Evolutionary conservation across 2,113 vertebrate genomes (phyloP), one percentile per base, ranked within the genome.

Genomic region (Bujurquina vittata): DNA sequence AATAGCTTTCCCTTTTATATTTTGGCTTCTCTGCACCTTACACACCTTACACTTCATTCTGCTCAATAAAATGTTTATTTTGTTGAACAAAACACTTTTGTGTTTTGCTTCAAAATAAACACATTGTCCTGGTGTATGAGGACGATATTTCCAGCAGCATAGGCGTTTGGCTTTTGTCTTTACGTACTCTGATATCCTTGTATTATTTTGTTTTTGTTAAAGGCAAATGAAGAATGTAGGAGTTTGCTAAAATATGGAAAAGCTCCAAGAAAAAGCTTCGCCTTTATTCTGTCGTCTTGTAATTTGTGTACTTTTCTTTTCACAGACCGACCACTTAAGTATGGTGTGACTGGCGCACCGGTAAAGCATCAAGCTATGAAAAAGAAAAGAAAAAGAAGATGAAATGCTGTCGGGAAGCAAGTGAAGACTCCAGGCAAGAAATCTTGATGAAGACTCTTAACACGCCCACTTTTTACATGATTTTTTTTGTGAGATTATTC

Each of bases 241-340:
- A 40, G 37, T 40, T 40, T 43, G 40, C 4, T 4, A 14, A 43
- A 43, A 43, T 43, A 43, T 14, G 10, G 11, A 43, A 69, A 69
- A 67, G 63, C 63, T 46, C 9, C 17, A 10, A 3, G 20, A 29
- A 49, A 69, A 29, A 11, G 3, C 17, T 72, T 43, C 29, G 20
- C 26, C 20, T 72, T 31, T 69, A 52, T 23, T 52, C 17, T 29
- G 23, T 29, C 5, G 60, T 60, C 2, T 49, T 61, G n/a, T 58
- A 26, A 60, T 18, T 29, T 75, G 4, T 29, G 52, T 33, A 14
- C 40, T 52, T 35, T 60, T 83, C 6, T 82, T 57, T 23, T 77
- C 69, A 20, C 80, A 94, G 93, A 83, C 17, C 40, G 23, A 8
- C 61, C 0, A 4, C 75, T 85, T 5, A 89, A 75, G 40, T 92